Percentiles rank a stretch among this genome's conserved stretches.
Conservation (phyloP, 2,113 vertebrate genomes). For the Ceyx margarethae region DNA sequence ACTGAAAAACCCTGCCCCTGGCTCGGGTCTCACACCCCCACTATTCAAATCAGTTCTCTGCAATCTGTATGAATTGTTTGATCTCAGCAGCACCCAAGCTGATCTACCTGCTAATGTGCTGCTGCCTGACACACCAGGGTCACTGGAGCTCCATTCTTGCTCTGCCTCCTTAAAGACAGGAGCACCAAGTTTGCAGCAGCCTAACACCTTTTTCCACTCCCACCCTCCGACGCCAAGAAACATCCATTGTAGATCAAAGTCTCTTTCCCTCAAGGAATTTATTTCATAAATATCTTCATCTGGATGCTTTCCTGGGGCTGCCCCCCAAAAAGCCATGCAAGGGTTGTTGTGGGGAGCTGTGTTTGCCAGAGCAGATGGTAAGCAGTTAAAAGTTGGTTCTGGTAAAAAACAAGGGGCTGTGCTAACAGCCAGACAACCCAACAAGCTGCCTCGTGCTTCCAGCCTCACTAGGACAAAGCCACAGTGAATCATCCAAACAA, state of each 20-base stretch:
- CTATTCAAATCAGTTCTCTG: background rate
- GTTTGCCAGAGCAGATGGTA: background rate
- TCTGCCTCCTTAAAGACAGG: background rate
- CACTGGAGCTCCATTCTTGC: background rate
- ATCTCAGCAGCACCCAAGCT: background rate
- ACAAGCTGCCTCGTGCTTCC: background rate
- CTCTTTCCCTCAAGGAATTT: background rate
- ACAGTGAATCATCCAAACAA: background rate
- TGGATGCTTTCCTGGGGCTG: background rate
- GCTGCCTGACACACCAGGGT: background rate
- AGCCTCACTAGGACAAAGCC: background rate
- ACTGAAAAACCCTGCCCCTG: background rate
- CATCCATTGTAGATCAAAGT: background rate
- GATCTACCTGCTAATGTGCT: background rate
- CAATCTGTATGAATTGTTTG: background rate
- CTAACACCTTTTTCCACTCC: background rate
- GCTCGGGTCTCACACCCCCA: accelerated
- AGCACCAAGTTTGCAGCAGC: background rate
- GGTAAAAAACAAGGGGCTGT: background rate
- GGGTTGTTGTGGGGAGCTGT: background rate
- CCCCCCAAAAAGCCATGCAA: background rate
- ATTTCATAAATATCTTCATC: background rate
- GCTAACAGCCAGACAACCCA: background rate
- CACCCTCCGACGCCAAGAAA: accelerated
- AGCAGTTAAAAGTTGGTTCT: background rate